Conservation (phyloP, 2,888 invertebrate genomes). For the Drosophila kanekoi region DNA sequence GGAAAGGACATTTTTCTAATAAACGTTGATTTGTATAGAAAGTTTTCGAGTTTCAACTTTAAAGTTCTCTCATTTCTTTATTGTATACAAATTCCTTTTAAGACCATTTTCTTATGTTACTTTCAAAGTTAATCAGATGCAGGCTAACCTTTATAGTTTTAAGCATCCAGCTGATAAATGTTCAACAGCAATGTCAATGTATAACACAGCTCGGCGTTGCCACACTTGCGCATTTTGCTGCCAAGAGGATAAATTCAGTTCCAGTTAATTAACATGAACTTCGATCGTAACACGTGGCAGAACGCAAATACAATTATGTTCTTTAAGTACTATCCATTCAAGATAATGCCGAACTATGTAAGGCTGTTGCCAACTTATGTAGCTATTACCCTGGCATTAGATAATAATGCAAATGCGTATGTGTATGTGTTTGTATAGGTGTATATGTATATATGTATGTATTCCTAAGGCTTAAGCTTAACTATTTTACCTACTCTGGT, state of each 20-base stretch:
- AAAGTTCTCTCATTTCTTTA: not conserved
- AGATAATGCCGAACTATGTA: conserved; percentile 27
- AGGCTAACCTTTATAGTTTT: not conserved
- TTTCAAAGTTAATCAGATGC: not conserved
- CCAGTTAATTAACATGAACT: not conserved
- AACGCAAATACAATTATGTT: not conserved
- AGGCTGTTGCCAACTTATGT: conserved; percentile 17
- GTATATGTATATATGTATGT: conserved; percentile 10
- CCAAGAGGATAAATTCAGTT: not conserved
- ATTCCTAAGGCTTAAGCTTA: conserved; percentile 26
- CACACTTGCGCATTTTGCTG: not conserved
- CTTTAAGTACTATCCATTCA: not conserved
- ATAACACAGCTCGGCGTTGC: not conserved
- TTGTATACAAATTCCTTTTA: not conserved
- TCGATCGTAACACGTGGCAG: conserved; percentile 1
- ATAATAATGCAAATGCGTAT: not conserved
- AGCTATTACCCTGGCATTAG: conserved; percentile 6
- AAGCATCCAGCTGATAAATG: not conserved
- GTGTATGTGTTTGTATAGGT: conserved; percentile 7
- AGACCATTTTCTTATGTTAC: not conserved
- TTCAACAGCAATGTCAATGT: not conserved
- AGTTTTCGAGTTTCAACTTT: conserved; percentile 18
- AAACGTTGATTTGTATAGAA: conserved; percentile 55
- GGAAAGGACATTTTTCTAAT: conserved; percentile 40
- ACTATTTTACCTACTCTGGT: conserved; percentile 15